Percentiles rank a stretch among this genome's conserved stretches.
Conservation (phyloP, 2,113 vertebrate species). For the Gymnobelideus leadbeateri region DNA sequence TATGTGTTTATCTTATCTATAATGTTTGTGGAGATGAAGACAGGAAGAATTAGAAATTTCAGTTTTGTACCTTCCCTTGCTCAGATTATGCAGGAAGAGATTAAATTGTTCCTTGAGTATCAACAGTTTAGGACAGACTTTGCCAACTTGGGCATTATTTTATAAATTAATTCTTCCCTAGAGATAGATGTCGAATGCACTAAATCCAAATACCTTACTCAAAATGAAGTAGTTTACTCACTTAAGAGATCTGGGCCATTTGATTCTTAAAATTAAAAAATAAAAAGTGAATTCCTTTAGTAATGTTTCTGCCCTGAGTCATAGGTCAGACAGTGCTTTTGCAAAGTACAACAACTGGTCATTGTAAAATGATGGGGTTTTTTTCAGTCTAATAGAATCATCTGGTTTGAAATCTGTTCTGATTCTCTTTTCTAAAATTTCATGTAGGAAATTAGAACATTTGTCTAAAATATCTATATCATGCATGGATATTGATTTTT, state of each 20-base stretch:
- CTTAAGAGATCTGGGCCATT: background rate
- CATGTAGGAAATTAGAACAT: constrained; percentile 37
- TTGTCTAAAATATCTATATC: constrained; percentile 42
- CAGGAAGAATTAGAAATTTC: constrained; percentile 22
- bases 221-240: constrained; percentile 51
- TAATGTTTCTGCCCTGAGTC: constrained; percentile 1
- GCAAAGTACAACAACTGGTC: constrained; percentile 37
- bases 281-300: constrained; percentile 30
- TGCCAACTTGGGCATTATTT: constrained; percentile 21
- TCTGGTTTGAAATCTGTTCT: constrained; percentile 51
- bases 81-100: background rate
- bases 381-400: constrained; percentile 47
- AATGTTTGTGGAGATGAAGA: background rate
- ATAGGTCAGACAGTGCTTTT: constrained; percentile 51
- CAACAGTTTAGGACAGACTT: constrained; percentile 6
- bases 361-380: constrained; percentile 48
- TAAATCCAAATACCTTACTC: background rate
- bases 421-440: constrained; percentile 60
- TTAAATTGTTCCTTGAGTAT: background rate
- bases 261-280: constrained; percentile 23
- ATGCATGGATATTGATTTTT: constrained; percentile 39
- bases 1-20: background rate
- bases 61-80: constrained; percentile 2
- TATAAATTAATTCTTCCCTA: constrained; percentile 41
- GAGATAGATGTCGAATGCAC: constrained; percentile 24